A percentile compares a stretch with the other conserved stretches of the same genome.
Evolutionary conservation across 2,113 vertebrate species (phyloP).

Genomic region (Halcyon senegalensis): DNA sequence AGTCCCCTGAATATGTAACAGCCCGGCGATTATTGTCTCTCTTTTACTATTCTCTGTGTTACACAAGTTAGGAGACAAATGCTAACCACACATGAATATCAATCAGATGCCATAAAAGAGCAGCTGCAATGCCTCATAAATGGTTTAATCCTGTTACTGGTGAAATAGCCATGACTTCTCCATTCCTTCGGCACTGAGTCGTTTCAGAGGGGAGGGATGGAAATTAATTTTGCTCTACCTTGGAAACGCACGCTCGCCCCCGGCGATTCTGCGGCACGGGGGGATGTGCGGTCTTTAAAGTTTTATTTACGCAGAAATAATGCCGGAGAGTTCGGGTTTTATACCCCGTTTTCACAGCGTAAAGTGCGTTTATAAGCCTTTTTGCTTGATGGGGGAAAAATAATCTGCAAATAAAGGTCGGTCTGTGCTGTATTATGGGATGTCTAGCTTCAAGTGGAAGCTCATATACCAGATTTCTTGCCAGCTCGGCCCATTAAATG

Average conservation of each 20-base stretch:
- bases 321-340: slow-evolving; percentile 19
- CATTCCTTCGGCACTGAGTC: slow-evolving; percentile 72
- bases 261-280: slow-evolving; percentile 38
- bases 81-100: slow-evolving; percentile 86
- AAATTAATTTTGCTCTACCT: slow-evolving; percentile 77
- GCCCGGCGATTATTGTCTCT: slow-evolving; percentile 80
- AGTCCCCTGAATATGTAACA: slow-evolving; percentile 79
- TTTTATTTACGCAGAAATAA: slow-evolving; percentile 74
- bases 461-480: slow-evolving; percentile 53
- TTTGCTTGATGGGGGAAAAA: slow-evolving; percentile 63
- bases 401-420: slow-evolving; percentile 67
- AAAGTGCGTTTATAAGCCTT: slow-evolving; percentile 47
- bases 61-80: slow-evolving; percentile 87
- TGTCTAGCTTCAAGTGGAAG: slow-evolving; percentile 53
- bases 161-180: slow-evolving; percentile 80
- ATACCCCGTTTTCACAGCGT: not conserved
- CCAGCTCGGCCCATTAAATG: slow-evolving; percentile 67
- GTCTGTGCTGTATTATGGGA: slow-evolving; percentile 68
- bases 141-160: slow-evolving; percentile 84
- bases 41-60: slow-evolving; percentile 82
- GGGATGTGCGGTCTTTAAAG: slow-evolving; percentile 62
- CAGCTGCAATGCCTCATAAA: slow-evolving; percentile 86
- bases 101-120: slow-evolving; percentile 85
- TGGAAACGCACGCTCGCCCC: slow-evolving; percentile 71
- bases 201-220: slow-evolving; percentile 74